These are phyloP conservation scores for Merodon equestris DNA, from an alignment of 2,888 invertebrate species.

Conservation along the genomic window DNA sequence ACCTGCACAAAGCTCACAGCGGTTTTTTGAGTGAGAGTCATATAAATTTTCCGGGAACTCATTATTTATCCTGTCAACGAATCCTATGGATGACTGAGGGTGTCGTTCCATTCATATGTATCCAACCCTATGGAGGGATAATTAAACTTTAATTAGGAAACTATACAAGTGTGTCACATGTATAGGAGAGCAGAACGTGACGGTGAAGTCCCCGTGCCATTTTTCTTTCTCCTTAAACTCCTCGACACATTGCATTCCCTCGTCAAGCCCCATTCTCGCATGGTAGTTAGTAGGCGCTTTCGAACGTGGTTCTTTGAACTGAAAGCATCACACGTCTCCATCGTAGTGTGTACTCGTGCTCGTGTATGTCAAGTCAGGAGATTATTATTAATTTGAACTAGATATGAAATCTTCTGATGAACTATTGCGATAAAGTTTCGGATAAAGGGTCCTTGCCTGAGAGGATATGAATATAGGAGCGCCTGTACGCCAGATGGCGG, in stretches of 20 bases:
- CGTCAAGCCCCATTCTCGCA: conserved; percentile 24
- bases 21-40: conserved; percentile 62
- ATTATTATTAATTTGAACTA: conserved; percentile 65
- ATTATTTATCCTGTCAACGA: conserved; percentile 69
- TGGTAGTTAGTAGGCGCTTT: conserved; percentile 40
- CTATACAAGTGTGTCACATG: conserved; percentile 67
- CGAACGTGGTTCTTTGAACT: conserved; percentile 49
- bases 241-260: conserved; percentile 48
- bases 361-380: conserved; percentile 29
- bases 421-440: conserved; percentile 50
- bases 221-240: conserved; percentile 21
- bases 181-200: conserved; percentile 47
- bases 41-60: conserved; percentile 67
- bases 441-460: conserved; percentile 42
- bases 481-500: not conserved
- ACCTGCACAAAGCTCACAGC: conserved; percentile 33
- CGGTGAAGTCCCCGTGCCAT: conserved; percentile 43
- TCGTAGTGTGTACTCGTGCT: conserved; percentile 1
- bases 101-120: conserved; percentile 61
- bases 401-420: conserved; percentile 64
- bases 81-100: conserved; percentile 65
- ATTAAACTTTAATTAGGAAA: conserved; percentile 69
- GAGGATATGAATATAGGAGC: conserved; percentile 22
- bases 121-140: conserved; percentile 65
- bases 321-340: conserved; percentile 39